Base-by-base conservation (phyloP, 1,140 invertebrate species). In the Pectinophora gossypiella region DNA sequence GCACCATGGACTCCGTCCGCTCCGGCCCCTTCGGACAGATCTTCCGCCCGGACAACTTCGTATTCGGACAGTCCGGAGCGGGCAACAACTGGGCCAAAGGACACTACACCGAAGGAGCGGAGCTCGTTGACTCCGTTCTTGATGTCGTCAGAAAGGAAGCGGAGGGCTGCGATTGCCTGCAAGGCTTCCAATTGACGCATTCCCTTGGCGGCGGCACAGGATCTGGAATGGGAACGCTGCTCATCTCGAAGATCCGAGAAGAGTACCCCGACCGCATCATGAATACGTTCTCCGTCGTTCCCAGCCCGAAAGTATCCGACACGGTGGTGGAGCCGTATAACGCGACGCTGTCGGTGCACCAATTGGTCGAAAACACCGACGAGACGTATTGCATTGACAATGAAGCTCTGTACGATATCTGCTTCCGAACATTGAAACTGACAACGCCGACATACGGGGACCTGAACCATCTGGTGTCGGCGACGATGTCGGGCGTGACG, bases 41-140 rank as follows among this genome's bases (percentile, higher is more conserved):
- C 43, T 97, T 96, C 83, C 89, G 95, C 15, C 95, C 95, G 0
- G 96, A 97, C 81, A 97, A 97, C 84, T 97, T 96, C 64, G 93
- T 97, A 0, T 97, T 95, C 72, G 94, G 94, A 21, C 92, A 94
- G 59, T 91, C 89, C 21, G 68, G 75, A 12, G 75, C 68, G 0
- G 94, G 93, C 45, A 93, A 93, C 76, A 93, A 93, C 68, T 94
- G 93, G 96, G 96, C n/a, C n/a, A n/a, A n/a, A n/a, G 96, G 96
- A 15, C 95, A 98, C 74, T 98, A 97, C 88, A 98, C 96, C 18
- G 97, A 98, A 87, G 95, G 96, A 4, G 96, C 96, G 7, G 96
- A 97, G 76, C 79, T 97, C 18, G 94, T 97, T 7, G 95, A 97
- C 68, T 94, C 94, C 1, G 94, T 96, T 0, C 83, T 97, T 46